Percentiles rank a stretch among this genome's conserved stretches.
These are phyloP conservation scores for Zoroaster sp. DNA, from an alignment of 53 echinoderm and acorn worm species.

Conservation along the genomic window DNA sequence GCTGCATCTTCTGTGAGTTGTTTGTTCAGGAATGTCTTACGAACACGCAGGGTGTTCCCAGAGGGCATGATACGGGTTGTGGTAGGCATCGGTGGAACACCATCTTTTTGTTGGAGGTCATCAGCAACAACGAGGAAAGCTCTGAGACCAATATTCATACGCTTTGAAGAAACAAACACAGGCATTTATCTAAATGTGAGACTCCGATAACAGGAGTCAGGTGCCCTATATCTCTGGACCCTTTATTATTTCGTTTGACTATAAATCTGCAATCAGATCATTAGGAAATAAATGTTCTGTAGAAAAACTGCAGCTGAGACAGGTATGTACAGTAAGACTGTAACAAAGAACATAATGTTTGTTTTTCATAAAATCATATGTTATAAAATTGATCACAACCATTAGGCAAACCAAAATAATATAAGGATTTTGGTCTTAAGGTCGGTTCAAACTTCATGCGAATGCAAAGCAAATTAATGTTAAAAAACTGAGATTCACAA, in stretches of 20 bases:
- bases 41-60: constrained; percentile 90
- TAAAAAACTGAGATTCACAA: too few species aligned
- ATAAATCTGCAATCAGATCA: background rate
- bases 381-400: too few species aligned
- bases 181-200: too few species aligned
- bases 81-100: constrained; percentile 96
- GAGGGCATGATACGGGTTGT: constrained; percentile 99
- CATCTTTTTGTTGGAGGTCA: constrained; percentile 96
- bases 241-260: background rate
- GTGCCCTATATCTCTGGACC: too few species aligned
- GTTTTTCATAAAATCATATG: too few species aligned
- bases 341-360: too few species aligned
- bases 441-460: too few species aligned
- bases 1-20: constrained; percentile 98
- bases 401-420: too few species aligned
- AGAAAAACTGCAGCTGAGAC: background rate
- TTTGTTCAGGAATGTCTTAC: constrained; percentile 96
- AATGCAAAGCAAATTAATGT: too few species aligned
- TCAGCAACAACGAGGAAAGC: constrained; percentile 97
- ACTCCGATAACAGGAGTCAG: too few species aligned
- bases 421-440: too few species aligned
- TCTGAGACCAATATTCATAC: constrained; percentile 98
- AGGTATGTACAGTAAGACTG: too few species aligned
- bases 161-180: constrained; percentile 57
- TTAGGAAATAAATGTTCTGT: background rate